Evolutionary conservation across 1,140 invertebrate species (phyloP).

Genomic region (Eciton burchellii): DNA sequence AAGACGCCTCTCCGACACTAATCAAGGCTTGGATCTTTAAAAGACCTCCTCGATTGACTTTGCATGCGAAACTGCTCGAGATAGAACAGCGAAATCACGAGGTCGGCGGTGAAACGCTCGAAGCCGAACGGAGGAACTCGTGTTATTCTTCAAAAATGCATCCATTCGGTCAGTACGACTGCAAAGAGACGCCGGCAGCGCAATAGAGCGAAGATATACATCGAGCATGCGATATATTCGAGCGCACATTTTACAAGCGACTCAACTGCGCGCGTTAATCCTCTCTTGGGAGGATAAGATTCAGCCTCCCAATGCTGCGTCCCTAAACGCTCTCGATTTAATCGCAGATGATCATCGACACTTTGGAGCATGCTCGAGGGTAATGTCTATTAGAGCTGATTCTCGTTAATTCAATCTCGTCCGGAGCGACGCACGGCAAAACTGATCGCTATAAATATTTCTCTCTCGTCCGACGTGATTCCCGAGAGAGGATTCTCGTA

Average conservation of each 20-base stretch:
- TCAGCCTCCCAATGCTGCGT: background rate
- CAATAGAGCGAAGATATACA: background rate
- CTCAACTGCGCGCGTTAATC: conserved; percentile 28
- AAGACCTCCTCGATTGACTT: background rate
- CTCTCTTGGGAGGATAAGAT: background rate
- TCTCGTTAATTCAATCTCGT: conserved; percentile 47
- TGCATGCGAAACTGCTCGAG: background rate
- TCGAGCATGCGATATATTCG: background rate
- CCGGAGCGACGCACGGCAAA: background rate
- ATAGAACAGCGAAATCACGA: background rate
- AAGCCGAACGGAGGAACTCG: background rate
- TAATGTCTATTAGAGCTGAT: conserved; percentile 33
- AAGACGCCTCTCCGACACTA: background rate
- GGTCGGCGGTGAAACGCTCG: background rate
- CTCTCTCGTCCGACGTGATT: background rate
- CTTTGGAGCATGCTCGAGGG: conserved; percentile 5
- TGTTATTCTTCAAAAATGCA: background rate
- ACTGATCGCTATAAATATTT: background rate
- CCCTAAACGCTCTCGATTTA: conserved; percentile 45
- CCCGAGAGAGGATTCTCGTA: background rate
- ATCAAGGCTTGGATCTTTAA: background rate
- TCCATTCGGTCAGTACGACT: background rate
- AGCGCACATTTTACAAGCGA: conserved; percentile 13
- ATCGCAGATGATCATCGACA: conserved; percentile 36
- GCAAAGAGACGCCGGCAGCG: background rate